Base-by-base conservation (phyloP, 2,888 invertebrate genomes). In the Drosophila siamana region DNA sequence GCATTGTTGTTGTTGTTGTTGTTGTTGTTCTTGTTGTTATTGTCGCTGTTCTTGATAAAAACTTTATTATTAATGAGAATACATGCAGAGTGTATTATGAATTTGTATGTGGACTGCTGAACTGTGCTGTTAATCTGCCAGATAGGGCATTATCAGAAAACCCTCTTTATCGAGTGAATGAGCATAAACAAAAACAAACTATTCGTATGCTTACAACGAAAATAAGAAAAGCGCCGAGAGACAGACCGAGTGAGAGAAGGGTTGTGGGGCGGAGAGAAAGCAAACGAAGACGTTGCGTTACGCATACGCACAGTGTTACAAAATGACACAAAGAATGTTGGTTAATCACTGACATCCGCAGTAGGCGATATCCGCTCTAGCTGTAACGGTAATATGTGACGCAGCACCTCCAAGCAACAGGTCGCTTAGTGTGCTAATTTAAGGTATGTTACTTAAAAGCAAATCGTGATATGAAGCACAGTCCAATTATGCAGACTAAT, bases 221-320 rank as follows among this genome's bases (percentile, higher is more conserved):
- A 38, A 38, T 28, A 38, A 38, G 6, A 26, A 38, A 16, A 55
- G 22, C n/a, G 9, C 6, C 3, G 11, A 22, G 6, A 54, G 28
- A 38, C 46, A 36, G 6, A 40, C 11, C 11, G 1, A 22, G 7
- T n/a, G 15, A n/a, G 11, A 41, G 11, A 2, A 33, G 13, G 11
- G 40, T 11, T 40, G 15, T 22, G 13, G 9, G 2, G 9, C 1
- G 13, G 36, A 11, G 6, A 22, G 26, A 2, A 15, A n/a, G 40
- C 4, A 26, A 26, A 36, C 16, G 54, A 19, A 16, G 52, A n/a
- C 16, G 16, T 11, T 40, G 46, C 33, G 47, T 74, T 69, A 43
- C 61, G 60, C 74, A 74, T 69, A 74, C 74, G 74, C 69, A 73
- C 69, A 47, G 69, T 69, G 54, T 61, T 62, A 46, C 64, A 59